These are phyloP conservation scores for Stomatorhinus ivindoensis DNA, from an alignment of 2,113 vertebrate species.

Conservation along the genomic window DNA sequence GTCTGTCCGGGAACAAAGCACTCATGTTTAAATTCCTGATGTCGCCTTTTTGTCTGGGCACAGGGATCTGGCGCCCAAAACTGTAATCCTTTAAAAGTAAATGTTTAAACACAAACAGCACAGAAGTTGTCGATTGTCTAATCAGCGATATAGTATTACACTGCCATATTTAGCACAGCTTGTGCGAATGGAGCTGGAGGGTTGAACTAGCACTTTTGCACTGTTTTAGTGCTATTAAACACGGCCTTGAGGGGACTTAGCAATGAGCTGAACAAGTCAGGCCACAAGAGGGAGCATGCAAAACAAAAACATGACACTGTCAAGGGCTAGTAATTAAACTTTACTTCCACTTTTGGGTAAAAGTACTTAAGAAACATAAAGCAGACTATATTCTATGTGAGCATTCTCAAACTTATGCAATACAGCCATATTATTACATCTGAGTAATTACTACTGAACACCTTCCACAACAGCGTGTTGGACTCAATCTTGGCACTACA, in stretches of 20 bases:
- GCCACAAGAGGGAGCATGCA: not conserved
- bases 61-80: conserved; percentile 56
- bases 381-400: not conserved
- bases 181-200: conserved; percentile 54
- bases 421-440: not conserved
- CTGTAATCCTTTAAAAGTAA: conserved; percentile 71
- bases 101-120: conserved; percentile 75
- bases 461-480: not conserved
- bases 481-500: not conserved
- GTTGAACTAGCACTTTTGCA: conserved; percentile 40
- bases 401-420: not conserved
- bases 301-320: not conserved
- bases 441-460: not conserved
- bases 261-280: not conserved
- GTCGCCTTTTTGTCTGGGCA: conserved; percentile 73
- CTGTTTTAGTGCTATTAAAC: conserved; percentile 62
- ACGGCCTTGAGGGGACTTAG: conserved; percentile 47
- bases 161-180: conserved; percentile 57
- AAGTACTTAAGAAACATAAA: not conserved
- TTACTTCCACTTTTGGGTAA: not conserved
- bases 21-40: conserved; percentile 35
- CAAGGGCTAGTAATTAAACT: not conserved
- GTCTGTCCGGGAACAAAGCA: conserved; percentile 32
- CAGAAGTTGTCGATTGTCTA: conserved; percentile 69
- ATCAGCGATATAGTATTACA: conserved; percentile 72